Conservation (phyloP, 2,888 invertebrate genomes). For the Cryptus armator region DNA sequence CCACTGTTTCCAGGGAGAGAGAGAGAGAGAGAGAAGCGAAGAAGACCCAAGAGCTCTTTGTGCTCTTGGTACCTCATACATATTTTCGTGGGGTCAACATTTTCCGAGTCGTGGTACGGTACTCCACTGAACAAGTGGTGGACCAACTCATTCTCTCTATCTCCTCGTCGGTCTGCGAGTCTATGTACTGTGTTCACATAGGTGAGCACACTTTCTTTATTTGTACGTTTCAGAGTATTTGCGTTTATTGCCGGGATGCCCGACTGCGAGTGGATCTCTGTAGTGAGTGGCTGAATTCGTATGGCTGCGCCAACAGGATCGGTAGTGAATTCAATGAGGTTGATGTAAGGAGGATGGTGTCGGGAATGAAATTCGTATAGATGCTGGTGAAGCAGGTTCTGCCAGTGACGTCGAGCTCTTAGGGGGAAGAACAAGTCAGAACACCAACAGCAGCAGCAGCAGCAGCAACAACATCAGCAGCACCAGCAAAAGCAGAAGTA, state of each 20-base stretch:
- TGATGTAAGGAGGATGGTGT: constrained; percentile 22
- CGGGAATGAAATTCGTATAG: constrained; percentile 41
- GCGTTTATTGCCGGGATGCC: neutral
- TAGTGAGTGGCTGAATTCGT: constrained; percentile 9
- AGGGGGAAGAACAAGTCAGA: constrained; percentile 51
- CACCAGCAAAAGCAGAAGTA: constrained; percentile 56
- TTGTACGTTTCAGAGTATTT: constrained; percentile 10
- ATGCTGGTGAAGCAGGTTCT: constrained; percentile 34
- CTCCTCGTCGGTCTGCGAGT: neutral
- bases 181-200: constrained; percentile 24
- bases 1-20: constrained; percentile 6
- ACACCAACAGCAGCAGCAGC: neutral
- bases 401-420: constrained; percentile 50
- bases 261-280: neutral
- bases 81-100: constrained; percentile 66
- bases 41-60: constrained; percentile 53
- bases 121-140: constrained; percentile 57
- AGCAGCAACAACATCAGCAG: constrained; percentile 16
- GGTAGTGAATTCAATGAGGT: constrained; percentile 45
- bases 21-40: neutral
- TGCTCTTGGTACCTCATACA: constrained; percentile 56
- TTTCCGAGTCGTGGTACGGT: constrained; percentile 49
- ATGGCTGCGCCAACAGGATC: constrained; percentile 27
- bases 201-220: constrained; percentile 22
- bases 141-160: constrained; percentile 30